Evolutionary conservation across 2,797 vertebrate species (phyloP).

Genomic region (Diplodus sargus): DNA sequence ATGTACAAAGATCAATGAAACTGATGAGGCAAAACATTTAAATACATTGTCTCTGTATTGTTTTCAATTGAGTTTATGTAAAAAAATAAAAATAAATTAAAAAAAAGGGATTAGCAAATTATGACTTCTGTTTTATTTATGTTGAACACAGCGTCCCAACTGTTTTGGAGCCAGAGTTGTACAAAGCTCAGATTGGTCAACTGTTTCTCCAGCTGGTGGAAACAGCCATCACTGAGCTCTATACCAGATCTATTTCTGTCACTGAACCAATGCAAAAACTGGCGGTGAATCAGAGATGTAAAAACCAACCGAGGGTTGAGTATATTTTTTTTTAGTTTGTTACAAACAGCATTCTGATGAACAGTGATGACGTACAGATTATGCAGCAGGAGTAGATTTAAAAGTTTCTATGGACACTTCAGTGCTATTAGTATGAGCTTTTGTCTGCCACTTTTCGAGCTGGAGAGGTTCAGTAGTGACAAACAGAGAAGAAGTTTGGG

Average conservation of each 20-base stretch:
- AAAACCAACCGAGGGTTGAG: too few species aligned
- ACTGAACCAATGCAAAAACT: neutral
- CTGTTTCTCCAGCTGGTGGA: too few species aligned
- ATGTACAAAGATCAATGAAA: too few species aligned
- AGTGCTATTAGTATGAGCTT: neutral
- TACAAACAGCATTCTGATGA: neutral
- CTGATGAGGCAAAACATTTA: too few species aligned
- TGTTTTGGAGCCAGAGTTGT: neutral
- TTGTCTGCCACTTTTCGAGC: neutral
- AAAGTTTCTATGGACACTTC: neutral
- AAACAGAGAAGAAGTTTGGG: neutral
- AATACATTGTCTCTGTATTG: too few species aligned
- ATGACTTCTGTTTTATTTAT: too few species aligned
- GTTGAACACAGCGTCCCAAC: too few species aligned
- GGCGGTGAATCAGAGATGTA: neutral
- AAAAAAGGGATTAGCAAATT: too few species aligned
- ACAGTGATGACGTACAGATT: neutral
- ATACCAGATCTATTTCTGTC: neutral
- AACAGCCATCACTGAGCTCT: too few species aligned
- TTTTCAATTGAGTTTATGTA: too few species aligned
- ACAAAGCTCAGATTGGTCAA: neutral
- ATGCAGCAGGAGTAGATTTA: neutral
- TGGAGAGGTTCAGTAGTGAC: slow-evolving; percentile 5
- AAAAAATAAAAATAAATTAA: too few species aligned
- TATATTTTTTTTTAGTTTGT: neutral